Base-by-base conservation (phyloP, 2,888 invertebrate genomes). In the Lycocerus yunnanus region DNA sequence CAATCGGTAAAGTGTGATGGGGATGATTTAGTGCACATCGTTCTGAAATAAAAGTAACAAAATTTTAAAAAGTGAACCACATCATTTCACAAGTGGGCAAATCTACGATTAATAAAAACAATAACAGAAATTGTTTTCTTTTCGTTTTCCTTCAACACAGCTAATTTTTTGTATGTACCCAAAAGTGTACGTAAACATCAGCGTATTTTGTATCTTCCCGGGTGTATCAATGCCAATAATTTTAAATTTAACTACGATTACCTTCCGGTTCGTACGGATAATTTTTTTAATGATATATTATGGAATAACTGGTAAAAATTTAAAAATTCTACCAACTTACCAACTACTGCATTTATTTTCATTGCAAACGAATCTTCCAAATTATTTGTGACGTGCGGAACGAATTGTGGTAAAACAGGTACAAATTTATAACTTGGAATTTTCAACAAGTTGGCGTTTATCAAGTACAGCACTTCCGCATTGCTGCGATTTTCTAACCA, bases 371-470 rank as follows among this genome's bases (percentile, higher is more conserved):
- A 79, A 8, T 87, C 88, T n/a, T 86, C 87, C 16, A 89, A 88
- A 3, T 89, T 88, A 11, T 89, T 91, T 69, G 84, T 81, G 6
- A 97, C 89, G 69, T 96, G 91, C 0, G 97, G 96, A 4, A 94
- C 93, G 60, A 98, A 87, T 86, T 98, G 98, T 65, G 96, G 96
- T 77, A 97, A 87, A n/a, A 97, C 91, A 0, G 93, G 90, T 24
- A 98, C 89, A 83, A 95, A 97, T 86, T 97, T 97, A 86, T 94
- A 92, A 0, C 93, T 93, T 0, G 95, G 92, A 73, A 97, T 91
- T 16, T 86, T 85, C 0, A 88, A 84, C 1, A 94, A 86, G 61
- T 88, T 83, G 11, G 87, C 80, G 1, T 87, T 82, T 0, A 93
- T 84, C n/a, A 88, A 81, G 3, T 79, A 71, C 15, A 86, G 85